Percentiles rank a stretch among this genome's conserved stretches.
Conservation (phyloP, 2,113 vertebrate species). For the Nycticebus coucang region DNA sequence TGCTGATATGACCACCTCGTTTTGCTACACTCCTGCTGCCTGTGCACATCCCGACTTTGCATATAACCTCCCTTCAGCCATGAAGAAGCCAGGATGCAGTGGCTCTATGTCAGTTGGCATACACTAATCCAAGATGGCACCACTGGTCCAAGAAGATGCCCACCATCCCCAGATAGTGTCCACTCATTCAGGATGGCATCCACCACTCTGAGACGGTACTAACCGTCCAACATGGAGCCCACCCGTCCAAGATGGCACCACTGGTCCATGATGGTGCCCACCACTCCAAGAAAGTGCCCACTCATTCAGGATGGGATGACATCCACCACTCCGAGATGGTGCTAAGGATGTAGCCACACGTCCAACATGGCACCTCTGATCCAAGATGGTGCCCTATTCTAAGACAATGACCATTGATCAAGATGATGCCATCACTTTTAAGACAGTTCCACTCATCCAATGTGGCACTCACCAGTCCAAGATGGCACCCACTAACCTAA, state of each 20-base stretch:
- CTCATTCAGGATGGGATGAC: no score
- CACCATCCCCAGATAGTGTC: not conserved
- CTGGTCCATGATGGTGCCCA: not conserved
- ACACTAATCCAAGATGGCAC: not conserved
- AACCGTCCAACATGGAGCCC: no score
- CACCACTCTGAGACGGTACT: no score
- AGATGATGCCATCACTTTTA: not conserved
- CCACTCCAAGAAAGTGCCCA: not conserved
- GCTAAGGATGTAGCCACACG: not conserved
- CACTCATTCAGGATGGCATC: not conserved
- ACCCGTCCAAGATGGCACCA: not conserved
- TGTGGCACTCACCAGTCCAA: not conserved
- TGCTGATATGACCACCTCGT: rapidly evolving
- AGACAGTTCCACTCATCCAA: not conserved
- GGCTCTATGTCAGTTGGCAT: not conserved
- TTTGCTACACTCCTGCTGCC: not conserved
- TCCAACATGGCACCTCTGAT: not conserved
- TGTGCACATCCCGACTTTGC: not conserved
- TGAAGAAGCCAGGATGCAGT: not conserved
- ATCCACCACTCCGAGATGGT: not conserved
- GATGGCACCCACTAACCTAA: not conserved
- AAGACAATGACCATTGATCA: not conserved
- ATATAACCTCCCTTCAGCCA: not conserved
- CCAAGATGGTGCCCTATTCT: not conserved
- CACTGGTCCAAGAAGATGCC: not conserved